A percentile compares a stretch with the other conserved stretches of the same genome.
Conservation (phyloP, 2,797 vertebrate genomes). For the Gambusia yucatana region DNA sequence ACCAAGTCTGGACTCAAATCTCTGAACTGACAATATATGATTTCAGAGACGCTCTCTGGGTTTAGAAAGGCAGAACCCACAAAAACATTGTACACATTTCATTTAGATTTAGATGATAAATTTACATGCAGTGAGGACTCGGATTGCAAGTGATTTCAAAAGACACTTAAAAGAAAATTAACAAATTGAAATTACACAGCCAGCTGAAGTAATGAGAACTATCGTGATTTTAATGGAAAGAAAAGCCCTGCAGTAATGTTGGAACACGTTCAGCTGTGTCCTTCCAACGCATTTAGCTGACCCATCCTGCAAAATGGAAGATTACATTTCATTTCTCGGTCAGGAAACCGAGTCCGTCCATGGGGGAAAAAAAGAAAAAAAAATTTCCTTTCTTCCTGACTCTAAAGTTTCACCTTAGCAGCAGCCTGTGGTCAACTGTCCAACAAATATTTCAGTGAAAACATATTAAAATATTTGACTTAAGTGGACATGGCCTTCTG, state of each 20-base stretch:
- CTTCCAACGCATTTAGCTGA: constrained; percentile 13
- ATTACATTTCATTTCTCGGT: not conserved
- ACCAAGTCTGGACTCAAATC: constrained; percentile 28
- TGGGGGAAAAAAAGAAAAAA: not conserved
- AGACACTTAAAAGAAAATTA: constrained; percentile 18
- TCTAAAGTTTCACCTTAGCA: constrained; percentile 21
- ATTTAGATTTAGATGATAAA: constrained; percentile 15
- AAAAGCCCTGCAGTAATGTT: not conserved
- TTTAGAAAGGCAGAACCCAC: constrained; percentile 24
- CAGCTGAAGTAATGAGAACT: not conserved
- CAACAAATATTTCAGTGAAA: constrained; percentile 28
- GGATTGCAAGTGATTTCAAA: not conserved
- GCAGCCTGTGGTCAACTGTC: constrained; percentile 11
- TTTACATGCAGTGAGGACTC: constrained; percentile 19
- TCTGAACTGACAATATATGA: not conserved
- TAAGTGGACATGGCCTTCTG: constrained; percentile 9
- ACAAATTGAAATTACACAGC: constrained; percentile 34
- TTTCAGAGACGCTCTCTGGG: constrained; percentile 3
- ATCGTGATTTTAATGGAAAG: not conserved
- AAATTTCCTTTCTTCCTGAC: constrained; percentile 9
- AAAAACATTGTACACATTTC: constrained; percentile 26
- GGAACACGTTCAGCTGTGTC: not conserved
- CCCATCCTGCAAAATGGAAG: constrained; percentile 18
- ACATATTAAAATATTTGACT: constrained; percentile 32
- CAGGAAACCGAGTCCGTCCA: not conserved